A percentile compares a stretch with the other conserved stretches of the same genome.
Evolutionary conservation across 2,888 invertebrate genomes (phyloP).

Genomic region (Megastigmus dorsalis): DNA sequence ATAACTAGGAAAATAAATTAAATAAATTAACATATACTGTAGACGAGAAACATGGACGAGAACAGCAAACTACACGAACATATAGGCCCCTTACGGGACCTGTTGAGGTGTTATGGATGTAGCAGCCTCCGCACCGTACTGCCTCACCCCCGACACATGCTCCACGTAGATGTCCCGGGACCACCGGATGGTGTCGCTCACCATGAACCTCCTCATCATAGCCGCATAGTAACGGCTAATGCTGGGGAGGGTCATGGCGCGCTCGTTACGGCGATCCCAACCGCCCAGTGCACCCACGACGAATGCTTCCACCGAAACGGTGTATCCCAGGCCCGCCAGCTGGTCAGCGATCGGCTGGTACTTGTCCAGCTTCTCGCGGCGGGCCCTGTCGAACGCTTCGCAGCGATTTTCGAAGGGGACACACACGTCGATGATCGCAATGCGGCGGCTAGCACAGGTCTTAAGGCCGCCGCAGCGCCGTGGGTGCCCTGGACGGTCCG

Average conservation of each 20-base stretch:
- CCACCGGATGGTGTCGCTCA: constrained; percentile 62
- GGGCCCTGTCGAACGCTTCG: constrained; percentile 57
- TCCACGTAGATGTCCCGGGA: constrained; percentile 66
- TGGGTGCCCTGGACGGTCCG: constrained; percentile 45
- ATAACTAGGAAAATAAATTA: too few species aligned
- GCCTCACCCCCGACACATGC: constrained; percentile 62
- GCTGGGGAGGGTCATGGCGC: constrained; percentile 34
- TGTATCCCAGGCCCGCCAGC: constrained; percentile 50
- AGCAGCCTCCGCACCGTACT: constrained; percentile 53
- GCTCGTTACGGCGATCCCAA: constrained; percentile 48
- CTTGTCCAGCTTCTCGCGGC: constrained; percentile 58
- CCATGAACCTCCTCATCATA: constrained; percentile 61
- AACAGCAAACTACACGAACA: too few species aligned
- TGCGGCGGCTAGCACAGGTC: constrained; percentile 51
- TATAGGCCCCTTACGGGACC: too few species aligned
- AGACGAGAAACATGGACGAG: too few species aligned
- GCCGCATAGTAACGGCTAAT: constrained; percentile 54
- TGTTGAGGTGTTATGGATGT: too few species aligned
- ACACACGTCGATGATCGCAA: constrained; percentile 63
- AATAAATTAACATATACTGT: too few species aligned
- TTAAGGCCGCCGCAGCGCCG: constrained; percentile 37
- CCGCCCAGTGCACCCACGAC: constrained; percentile 51
- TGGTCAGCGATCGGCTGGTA: constrained; percentile 58
- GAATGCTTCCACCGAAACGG: constrained; percentile 52
- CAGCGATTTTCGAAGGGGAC: constrained; percentile 64